A percentile compares a stretch with the other conserved stretches of the same genome.
Evolutionary conservation across 2,797 vertebrate genomes (phyloP).

Genomic region (Hephaestus fuliginosus): DNA sequence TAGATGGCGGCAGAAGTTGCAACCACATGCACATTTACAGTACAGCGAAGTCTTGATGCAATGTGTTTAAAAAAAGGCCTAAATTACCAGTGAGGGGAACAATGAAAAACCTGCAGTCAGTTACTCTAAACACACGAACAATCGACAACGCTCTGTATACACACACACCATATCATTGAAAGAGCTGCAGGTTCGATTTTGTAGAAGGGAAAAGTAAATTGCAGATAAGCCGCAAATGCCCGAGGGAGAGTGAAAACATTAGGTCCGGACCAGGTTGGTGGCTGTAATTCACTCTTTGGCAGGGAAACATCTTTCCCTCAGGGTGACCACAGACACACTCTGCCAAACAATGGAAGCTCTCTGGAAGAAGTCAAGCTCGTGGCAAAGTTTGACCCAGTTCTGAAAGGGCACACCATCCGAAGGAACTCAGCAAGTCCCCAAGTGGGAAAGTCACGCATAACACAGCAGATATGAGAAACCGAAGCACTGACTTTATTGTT

Average conservation of each 20-base stretch:
- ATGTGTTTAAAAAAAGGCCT: too few relatives aligned
- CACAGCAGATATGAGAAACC: slow-evolving; percentile 6
- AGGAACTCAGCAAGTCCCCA: slow-evolving; percentile 17
- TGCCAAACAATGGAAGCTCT: slow-evolving; percentile 48
- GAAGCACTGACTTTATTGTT: slow-evolving; percentile 15
- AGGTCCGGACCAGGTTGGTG: slow-evolving; percentile 24
- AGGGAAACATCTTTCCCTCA: slow-evolving; percentile 36
- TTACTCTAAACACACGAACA: neutral
- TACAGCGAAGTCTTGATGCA: neutral
- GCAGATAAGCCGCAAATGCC: slow-evolving; percentile 16
- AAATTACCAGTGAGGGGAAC: slow-evolving; percentile 8
- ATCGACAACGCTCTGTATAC: neutral
- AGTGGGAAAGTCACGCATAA: slow-evolving; percentile 24
- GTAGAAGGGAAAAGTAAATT: slow-evolving; percentile 15
- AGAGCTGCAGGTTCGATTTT: neutral
- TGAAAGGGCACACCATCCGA: slow-evolving; percentile 47
- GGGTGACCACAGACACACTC: slow-evolving; percentile 33
- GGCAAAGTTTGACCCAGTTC: slow-evolving; percentile 62
- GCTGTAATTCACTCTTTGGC: slow-evolving; percentile 41
- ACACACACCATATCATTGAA: neutral
- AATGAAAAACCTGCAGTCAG: neutral
- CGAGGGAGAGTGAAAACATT: slow-evolving; percentile 28
- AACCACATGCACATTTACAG: neutral
- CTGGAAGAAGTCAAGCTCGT: slow-evolving; percentile 41
- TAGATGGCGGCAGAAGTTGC: neutral